These are phyloP conservation scores for Halocaridina rubra DNA, from an alignment of 2,888 invertebrate genomes.

Conservation along the genomic window DNA sequence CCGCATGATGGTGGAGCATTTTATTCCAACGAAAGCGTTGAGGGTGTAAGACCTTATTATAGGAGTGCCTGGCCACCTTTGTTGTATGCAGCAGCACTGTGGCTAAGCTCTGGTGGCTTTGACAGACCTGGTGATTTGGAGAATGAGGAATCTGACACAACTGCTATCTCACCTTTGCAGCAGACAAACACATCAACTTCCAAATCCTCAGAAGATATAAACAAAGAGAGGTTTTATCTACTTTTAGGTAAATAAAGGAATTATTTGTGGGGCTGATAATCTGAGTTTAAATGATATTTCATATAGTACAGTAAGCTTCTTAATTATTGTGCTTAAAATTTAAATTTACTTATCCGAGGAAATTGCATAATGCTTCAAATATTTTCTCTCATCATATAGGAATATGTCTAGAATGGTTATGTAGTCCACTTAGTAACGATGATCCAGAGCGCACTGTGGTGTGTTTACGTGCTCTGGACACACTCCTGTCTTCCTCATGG, in stretches of 20 bases:
- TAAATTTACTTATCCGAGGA: too few species aligned
- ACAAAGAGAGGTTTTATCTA: conserved; percentile 79
- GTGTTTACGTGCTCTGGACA: conserved; percentile 54
- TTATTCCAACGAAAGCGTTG: conserved; percentile 95
- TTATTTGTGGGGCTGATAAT: too few species aligned
- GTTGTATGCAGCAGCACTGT: conserved; percentile 90
- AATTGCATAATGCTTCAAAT: too few species aligned
- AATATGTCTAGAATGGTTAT: conserved; percentile 57
- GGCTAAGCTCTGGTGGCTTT: conserved; percentile 80
- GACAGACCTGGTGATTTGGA: conserved; percentile 66
- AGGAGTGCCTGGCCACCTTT: conserved; percentile 94
- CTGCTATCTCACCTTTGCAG: conserved; percentile 64
- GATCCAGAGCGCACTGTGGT: conserved; percentile 56
- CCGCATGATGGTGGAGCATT: conserved; percentile 97
- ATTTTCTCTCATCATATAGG: conserved; percentile 19
- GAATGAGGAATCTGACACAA: conserved; percentile 65
- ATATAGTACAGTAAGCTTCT: too few species aligned
- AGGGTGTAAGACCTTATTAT: conserved; percentile 92
- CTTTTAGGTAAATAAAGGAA: conserved; percentile 80
- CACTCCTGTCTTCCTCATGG: conserved; percentile 47
- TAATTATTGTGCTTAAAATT: too few species aligned
- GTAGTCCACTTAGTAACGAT: conserved; percentile 50
- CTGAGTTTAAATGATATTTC: too few species aligned
- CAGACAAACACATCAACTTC: conserved; percentile 58
- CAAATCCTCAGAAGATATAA: conserved; percentile 72